These are phyloP conservation scores for Hoplodrina ambigua DNA, from an alignment of 2,888 invertebrate genomes.

Conservation along the genomic window DNA sequence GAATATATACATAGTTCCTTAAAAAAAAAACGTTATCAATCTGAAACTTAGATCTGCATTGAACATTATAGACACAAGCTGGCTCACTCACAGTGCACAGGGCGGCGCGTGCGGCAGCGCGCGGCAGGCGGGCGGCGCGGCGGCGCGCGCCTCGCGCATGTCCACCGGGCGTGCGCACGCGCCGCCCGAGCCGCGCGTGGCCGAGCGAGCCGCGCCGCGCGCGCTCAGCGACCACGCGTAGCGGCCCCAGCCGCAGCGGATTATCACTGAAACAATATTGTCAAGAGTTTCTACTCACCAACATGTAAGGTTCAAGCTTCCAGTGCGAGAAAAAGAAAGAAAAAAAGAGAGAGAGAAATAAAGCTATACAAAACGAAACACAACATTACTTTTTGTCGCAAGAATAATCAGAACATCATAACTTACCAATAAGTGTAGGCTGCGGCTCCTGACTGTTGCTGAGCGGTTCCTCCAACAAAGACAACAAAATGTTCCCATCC, in stretches of 20 bases:
- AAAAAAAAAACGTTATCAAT: too few relatives aligned
- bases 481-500: slow-evolving; percentile 96
- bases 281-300: too few relatives aligned
- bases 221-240: slow-evolving; percentile 98
- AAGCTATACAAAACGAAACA: too few relatives aligned
- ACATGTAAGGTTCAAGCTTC: neutral
- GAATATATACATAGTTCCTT: too few relatives aligned
- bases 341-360: too few relatives aligned
- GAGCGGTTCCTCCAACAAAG: slow-evolving; percentile 97
- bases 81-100: slow-evolving; percentile 93
- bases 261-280: slow-evolving; percentile 90
- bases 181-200: slow-evolving; percentile 91
- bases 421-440: slow-evolving; percentile 94
- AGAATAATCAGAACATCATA: neutral
- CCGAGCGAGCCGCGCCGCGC: slow-evolving; percentile 96
- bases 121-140: slow-evolving; percentile 79
- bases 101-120: slow-evolving; percentile 85
- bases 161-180: slow-evolving; percentile 84
- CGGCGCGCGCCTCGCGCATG: slow-evolving; percentile 75
- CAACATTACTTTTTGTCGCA: too few relatives aligned
- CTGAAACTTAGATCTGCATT: too few relatives aligned
- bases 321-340: too few relatives aligned
- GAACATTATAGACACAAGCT: too few relatives aligned
- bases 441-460: slow-evolving; percentile 98
- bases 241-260: slow-evolving; percentile 98